A percentile compares a stretch with the other conserved stretches of the same genome.
phyloP scores from a whole-genome alignment of 2,113 vertebrate species.

The Spizaetus ornatus region DNA sequence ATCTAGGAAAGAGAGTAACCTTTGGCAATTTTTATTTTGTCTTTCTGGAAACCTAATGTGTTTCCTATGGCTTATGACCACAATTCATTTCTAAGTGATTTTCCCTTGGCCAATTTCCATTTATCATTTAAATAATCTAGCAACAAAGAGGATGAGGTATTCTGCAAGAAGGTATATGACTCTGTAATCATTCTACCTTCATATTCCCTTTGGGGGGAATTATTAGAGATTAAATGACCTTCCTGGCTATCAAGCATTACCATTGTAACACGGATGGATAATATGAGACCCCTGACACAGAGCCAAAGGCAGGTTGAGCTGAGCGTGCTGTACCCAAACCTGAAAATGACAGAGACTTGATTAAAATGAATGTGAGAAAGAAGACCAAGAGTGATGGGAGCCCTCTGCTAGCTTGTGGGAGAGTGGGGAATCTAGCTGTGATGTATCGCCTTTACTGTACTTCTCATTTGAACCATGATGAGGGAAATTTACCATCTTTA shows the following conservation, averaged over 20 bases:
- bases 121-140: slow-evolving; percentile 65
- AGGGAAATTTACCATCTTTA: not conserved
- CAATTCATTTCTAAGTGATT: slow-evolving; percentile 54
- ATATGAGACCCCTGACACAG: slow-evolving; percentile 44
- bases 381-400: slow-evolving; percentile 16
- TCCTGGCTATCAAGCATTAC: slow-evolving; percentile 46
- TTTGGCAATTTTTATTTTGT: slow-evolving; percentile 49
- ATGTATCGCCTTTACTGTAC: not conserved
- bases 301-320: slow-evolving; percentile 50
- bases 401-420: not conserved
- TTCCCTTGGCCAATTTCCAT: slow-evolving; percentile 52
- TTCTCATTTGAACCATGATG: slow-evolving; percentile 24
- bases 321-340: not conserved
- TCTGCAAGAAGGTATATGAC: slow-evolving; percentile 26
- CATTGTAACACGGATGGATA: slow-evolving; percentile 17
- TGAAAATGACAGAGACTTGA: slow-evolving; percentile 51
- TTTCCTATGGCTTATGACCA: slow-evolving; percentile 46
- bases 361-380: slow-evolving; percentile 63
- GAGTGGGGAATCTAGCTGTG: not conserved
- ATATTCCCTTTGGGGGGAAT: slow-evolving; percentile 55
- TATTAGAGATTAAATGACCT: slow-evolving; percentile 47
- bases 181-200: slow-evolving; percentile 57
- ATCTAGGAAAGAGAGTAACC: not conserved
- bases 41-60: slow-evolving; percentile 38
- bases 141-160: slow-evolving; percentile 52